phyloP scores from a whole-genome alignment of 2,797 vertebrate species.

The Mastacembelus armatus region DNA sequence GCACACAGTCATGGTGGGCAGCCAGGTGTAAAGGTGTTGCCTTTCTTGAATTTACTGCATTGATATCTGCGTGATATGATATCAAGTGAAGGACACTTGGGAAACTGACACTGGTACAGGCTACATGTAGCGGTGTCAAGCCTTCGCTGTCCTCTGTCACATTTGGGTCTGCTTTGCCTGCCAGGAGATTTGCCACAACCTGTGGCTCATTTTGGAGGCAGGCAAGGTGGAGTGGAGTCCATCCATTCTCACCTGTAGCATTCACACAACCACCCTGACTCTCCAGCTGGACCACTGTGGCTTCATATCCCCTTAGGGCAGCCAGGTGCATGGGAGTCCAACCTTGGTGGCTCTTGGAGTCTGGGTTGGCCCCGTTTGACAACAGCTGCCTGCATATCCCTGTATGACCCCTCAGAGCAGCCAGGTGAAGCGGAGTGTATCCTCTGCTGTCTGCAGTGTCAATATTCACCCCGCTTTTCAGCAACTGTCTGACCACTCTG shows the following conservation, averaged over 20 bases:
- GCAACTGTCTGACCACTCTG: slow-evolving; percentile 84
- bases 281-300: slow-evolving; percentile 82
- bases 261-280: slow-evolving; percentile 77
- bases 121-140: slow-evolving; percentile 89
- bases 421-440: slow-evolving; percentile 87
- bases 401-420: slow-evolving; percentile 82
- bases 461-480: slow-evolving; percentile 73
- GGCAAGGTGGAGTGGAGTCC: slow-evolving; percentile 89
- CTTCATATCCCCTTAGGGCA: slow-evolving; percentile 83
- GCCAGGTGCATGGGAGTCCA: slow-evolving; percentile 91
- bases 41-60: slow-evolving; percentile 78
- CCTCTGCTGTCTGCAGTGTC: slow-evolving; percentile 78
- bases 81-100: slow-evolving; percentile 83
- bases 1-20: slow-evolving; percentile 77
- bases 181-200: slow-evolving; percentile 80
- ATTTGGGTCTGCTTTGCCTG: slow-evolving; percentile 82
- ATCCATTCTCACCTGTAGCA: slow-evolving; percentile 78
- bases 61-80: slow-evolving; percentile 80
- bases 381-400: slow-evolving; percentile 89
- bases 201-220: slow-evolving; percentile 78
- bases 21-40: slow-evolving; percentile 88
- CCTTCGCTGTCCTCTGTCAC: slow-evolving; percentile 74
- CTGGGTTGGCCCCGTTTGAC: slow-evolving; percentile 72
- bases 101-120: slow-evolving; percentile 81
- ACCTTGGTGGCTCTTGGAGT: slow-evolving; percentile 82